phyloP scores from a whole-genome alignment of 2,888 invertebrate species.

The Terebella lapidaria region DNA sequence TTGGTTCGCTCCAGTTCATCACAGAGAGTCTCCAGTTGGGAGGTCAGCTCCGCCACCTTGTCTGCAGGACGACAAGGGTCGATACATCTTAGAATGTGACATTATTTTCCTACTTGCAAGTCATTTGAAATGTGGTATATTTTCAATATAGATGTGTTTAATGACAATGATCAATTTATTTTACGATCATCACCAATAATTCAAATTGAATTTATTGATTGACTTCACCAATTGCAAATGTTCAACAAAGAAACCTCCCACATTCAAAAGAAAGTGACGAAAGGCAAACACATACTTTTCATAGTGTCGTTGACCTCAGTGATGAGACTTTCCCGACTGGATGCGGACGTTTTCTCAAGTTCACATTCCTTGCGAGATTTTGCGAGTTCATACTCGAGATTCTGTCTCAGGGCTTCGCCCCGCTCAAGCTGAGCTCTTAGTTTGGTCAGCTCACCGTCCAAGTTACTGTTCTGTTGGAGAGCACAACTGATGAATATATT shows the following conservation, averaged over 20 bases:
- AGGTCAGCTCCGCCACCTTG: background rate
- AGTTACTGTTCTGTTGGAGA: slow-evolving; percentile 13
- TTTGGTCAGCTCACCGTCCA: slow-evolving; percentile 34
- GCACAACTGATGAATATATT: background rate
- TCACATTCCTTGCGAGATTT: slow-evolving; percentile 33
- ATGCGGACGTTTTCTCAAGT: slow-evolving; percentile 32
- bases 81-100: too few relatives aligned
- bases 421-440: slow-evolving; percentile 43
- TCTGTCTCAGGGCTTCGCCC: slow-evolving; percentile 44
- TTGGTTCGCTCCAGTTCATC: slow-evolving; percentile 1
- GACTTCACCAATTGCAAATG: too few relatives aligned
- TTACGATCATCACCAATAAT: too few relatives aligned
- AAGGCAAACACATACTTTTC: slow-evolving; percentile 34
- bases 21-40: background rate
- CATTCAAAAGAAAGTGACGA: too few relatives aligned
- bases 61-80: background rate
- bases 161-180: too few relatives aligned
- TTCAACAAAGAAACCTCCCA: too few relatives aligned
- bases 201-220: too few relatives aligned
- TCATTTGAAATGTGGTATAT: too few relatives aligned
- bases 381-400: slow-evolving; percentile 46
- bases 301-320: slow-evolving; percentile 36
- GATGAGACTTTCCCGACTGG: slow-evolving; percentile 31
- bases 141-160: too few relatives aligned
- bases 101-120: too few relatives aligned